Evolutionary conservation across 2,888 invertebrate species (phyloP).

Genomic region (Zhuqinia jingwanae): DNA sequence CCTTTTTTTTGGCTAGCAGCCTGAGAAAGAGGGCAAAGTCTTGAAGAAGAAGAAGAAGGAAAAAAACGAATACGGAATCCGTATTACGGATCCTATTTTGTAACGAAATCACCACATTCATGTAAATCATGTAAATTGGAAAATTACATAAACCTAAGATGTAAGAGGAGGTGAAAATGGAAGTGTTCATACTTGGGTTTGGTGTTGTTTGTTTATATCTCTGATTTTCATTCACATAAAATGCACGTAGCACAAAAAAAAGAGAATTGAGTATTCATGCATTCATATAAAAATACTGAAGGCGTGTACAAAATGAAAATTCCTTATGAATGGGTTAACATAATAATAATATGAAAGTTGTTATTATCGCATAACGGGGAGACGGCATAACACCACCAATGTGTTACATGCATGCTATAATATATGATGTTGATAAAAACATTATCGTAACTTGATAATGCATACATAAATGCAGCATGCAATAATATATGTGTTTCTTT

Average conservation of each 20-base stretch:
- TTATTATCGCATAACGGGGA: constrained; percentile 41
- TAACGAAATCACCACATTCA: too few relatives aligned
- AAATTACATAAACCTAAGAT: too few relatives aligned
- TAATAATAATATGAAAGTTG: constrained; percentile 46
- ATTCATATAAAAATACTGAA: constrained; percentile 1
- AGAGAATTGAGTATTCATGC: neutral
- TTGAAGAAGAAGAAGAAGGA: neutral
- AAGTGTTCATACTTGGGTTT: neutral
- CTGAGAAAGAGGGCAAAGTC: constrained; percentile 37
- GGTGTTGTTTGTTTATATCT: neutral
- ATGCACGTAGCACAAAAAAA: neutral
- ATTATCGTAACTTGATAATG: neutral
- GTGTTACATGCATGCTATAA: too few relatives aligned
- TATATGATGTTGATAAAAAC: constrained; percentile 35
- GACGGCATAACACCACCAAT: neutral
- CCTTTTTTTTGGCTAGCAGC: too few relatives aligned
- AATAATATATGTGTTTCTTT: too few relatives aligned
- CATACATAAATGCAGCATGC: constrained; percentile 14
- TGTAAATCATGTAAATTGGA: too few relatives aligned
- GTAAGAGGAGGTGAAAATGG: neutral
- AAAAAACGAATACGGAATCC: too few relatives aligned
- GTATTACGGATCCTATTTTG: too few relatives aligned
- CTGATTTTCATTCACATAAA: neutral
- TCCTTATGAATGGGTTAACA: constrained; percentile 27
- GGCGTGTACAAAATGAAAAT: constrained; percentile 43